Conservation (phyloP, 2,113 vertebrate species). For the Lepisosteus oculatus region DNA sequence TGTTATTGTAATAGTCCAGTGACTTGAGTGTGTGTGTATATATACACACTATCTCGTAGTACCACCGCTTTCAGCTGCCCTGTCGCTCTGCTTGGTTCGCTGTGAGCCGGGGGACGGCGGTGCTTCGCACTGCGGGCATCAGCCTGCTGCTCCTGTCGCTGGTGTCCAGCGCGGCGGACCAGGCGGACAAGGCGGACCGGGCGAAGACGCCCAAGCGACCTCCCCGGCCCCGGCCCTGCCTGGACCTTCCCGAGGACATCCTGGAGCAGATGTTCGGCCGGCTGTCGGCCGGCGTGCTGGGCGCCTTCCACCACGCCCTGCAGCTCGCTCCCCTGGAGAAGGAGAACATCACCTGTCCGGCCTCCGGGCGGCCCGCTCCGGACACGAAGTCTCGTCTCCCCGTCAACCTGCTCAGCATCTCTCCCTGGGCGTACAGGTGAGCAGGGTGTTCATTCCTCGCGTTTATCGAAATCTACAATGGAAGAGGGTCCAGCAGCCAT, state of each 20-base stretch:
- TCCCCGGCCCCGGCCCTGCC: constrained; percentile 66
- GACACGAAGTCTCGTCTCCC: constrained; percentile 70
- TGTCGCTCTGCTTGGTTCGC: background rate
- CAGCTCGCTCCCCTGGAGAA: constrained; percentile 76
- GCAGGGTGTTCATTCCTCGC: background rate
- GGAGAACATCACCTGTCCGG: constrained; percentile 78
- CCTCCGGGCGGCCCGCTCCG: constrained; percentile 39
- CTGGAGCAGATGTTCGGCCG: constrained; percentile 90
- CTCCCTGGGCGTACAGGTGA: constrained; percentile 94
- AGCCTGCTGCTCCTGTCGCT: constrained; percentile 37
- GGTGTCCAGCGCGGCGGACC: constrained; percentile 27
- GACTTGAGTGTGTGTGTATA: too few relatives aligned
- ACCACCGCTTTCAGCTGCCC: too few relatives aligned
- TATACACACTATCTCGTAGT: too few relatives aligned
- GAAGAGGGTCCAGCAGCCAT: too few relatives aligned
- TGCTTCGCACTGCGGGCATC: constrained; percentile 41
- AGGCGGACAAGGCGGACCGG: constrained; percentile 2
- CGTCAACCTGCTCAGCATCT: constrained; percentile 84
- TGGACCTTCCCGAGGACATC: constrained; percentile 84
- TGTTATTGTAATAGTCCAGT: too few relatives aligned
- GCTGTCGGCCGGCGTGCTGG: constrained; percentile 85
- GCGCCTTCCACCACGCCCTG: constrained; percentile 90
- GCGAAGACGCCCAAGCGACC: constrained; percentile 55
- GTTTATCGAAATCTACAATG: too few relatives aligned
- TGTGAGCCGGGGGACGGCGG: constrained; percentile 31